phyloP scores from a whole-genome alignment of 2,888 invertebrate species.

The Lissonota sp. region DNA sequence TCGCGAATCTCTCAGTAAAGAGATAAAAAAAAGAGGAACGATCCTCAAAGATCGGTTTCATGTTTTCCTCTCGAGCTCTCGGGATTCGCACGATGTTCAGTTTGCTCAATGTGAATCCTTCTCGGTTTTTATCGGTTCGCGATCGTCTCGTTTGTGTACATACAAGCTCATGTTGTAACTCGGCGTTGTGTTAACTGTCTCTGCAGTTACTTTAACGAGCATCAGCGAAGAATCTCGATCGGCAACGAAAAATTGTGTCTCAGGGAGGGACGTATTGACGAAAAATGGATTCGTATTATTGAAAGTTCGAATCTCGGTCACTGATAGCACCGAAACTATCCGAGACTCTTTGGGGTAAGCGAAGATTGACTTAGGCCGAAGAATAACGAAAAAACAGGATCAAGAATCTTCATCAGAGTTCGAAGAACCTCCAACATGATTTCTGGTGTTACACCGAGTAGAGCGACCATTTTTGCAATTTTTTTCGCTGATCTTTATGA shows the following conservation, averaged over 20 bases:
- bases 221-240: slow-evolving; percentile 21
- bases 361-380: no score
- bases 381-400: no score
- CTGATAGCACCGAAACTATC: slow-evolving; percentile 3
- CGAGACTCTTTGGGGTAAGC: no score
- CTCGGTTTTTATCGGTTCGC: slow-evolving; percentile 13
- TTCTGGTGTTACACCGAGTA: no score
- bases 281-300: slow-evolving; percentile 3
- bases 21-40: slow-evolving; percentile 17
- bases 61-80: not conserved
- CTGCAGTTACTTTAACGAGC: slow-evolving; percentile 43
- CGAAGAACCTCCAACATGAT: no score
- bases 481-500: no score
- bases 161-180: slow-evolving; percentile 12
- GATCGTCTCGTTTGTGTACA: slow-evolving; percentile 42
- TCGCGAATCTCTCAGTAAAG: slow-evolving; percentile 22
- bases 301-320: slow-evolving; percentile 12
- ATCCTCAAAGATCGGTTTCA: not conserved
- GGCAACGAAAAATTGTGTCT: slow-evolving; percentile 10
- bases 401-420: no score
- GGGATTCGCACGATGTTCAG: not conserved
- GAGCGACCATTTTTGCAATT: no score
- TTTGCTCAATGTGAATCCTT: slow-evolving; percentile 17
- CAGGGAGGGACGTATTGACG: not conserved
- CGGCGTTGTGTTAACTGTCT: slow-evolving; percentile 42